phyloP scores from a whole-genome alignment of 2,888 invertebrate genomes.

The Vanessa cardui region DNA sequence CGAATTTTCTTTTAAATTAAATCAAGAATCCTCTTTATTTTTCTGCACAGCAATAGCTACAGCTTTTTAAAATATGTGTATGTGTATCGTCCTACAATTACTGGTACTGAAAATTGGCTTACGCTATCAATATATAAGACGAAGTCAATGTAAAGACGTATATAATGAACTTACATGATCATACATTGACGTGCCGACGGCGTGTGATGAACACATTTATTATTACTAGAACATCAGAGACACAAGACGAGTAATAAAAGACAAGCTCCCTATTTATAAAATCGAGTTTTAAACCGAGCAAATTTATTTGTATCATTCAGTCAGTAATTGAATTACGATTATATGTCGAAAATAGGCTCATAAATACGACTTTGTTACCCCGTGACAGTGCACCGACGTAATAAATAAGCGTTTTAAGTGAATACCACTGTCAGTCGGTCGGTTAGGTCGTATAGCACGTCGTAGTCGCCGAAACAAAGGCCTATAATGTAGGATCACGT shows the following conservation, averaged over 20 bases:
- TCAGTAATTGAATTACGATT: slow-evolving; percentile 38
- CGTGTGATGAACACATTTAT: no score
- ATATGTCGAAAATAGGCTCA: slow-evolving; percentile 34
- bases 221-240: neutral
- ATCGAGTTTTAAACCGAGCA: slow-evolving; percentile 8
- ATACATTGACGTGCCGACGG: no score
- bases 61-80: no score
- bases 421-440: slow-evolving; percentile 49
- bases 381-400: slow-evolving; percentile 44
- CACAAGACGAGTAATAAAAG: neutral
- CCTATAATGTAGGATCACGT: slow-evolving; percentile 54
- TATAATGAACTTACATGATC: no score
- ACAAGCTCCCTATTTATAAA: slow-evolving; percentile 8
- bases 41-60: no score
- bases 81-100: no score
- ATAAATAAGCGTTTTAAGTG: slow-evolving; percentile 56
- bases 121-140: no score
- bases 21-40: no score
- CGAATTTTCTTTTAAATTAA: no score
- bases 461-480: slow-evolving; percentile 56
- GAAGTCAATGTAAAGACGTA: no score
- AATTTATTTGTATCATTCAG: slow-evolving; percentile 24
- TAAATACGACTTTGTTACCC: slow-evolving; percentile 40
- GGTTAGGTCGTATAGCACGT: slow-evolving; percentile 45
- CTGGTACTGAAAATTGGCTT: no score